Base-by-base conservation (phyloP, 2,113 vertebrate species). In the Oncorhynchus tshawytscha region DNA sequence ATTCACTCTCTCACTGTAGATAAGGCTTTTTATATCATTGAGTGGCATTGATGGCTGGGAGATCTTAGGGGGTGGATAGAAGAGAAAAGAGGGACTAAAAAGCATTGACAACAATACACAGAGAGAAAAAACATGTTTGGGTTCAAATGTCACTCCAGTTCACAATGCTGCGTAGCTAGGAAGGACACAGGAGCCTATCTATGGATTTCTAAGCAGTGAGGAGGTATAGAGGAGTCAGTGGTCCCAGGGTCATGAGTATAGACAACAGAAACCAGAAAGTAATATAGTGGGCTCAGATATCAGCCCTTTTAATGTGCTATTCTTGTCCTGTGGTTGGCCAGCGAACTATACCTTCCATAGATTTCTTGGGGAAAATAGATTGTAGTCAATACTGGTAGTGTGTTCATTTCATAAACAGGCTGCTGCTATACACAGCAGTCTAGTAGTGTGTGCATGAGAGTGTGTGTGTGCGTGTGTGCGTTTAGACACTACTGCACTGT, bases 151-250 rank as follows among this genome's bases (percentile, higher is more conserved):
- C 62, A 49, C 15, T 22, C 62, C 24, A 27, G 39, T 54, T 70
- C 39, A 51, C 66, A 54, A 75, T 75, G 66, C 27, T 66, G 70
- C 34, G 68, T 54, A 18, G 59, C 8, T 49, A 65, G 2, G 22
- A 22, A 13, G 27, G 71, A 70, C 9, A 39, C 39, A 39, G 39
- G 39, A 39, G 8, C 39, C 57, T 65, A 48, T 54, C 29, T 39
- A 27, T 79, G 67, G 18, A 71, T 79, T 79, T 70, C 9, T 45
- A 45, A 45, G 39, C 39, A 45, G 2, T 45, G 39, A 45, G 16
- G 9, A 22, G n/a, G n/a, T 62, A 62, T 22, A 62, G 59, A 62
- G 59, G 7, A n/a, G 11, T 70, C 68, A 22, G 68, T 70, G 68
- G 68, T 70, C 68, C 68, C 68, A 49, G 39, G 12, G 39, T 70